phyloP scores from a whole-genome alignment of 2,113 vertebrate genomes.

The Tenebrosternarchus preto region DNA sequence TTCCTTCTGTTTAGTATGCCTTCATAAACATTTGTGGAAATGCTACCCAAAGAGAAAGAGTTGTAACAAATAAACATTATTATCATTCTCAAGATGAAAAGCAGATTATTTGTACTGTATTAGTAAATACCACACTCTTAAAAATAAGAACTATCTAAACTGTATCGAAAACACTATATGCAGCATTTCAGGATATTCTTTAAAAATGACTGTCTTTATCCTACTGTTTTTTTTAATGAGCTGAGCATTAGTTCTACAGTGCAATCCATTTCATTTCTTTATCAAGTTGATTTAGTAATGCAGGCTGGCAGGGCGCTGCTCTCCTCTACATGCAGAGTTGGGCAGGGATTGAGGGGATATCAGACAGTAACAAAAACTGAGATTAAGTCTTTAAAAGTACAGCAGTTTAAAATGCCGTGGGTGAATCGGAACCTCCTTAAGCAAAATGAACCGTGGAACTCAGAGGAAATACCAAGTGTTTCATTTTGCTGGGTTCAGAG shows the following conservation, averaged over 20 bases:
- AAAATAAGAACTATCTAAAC: too few relatives aligned
- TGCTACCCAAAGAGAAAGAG: background rate
- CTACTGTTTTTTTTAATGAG: constrained; percentile 2
- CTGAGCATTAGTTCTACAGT: constrained; percentile 23
- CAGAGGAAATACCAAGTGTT: background rate
- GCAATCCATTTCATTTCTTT: constrained; percentile 38
- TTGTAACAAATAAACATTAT: background rate
- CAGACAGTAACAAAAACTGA: constrained; percentile 14
- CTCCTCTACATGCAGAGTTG: constrained; percentile 24
- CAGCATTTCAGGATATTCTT: background rate
- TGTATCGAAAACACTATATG: background rate
- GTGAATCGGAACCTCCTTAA: background rate
- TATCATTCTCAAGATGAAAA: background rate
- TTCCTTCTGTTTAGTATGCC: background rate
- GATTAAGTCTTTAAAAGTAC: constrained; percentile 8
- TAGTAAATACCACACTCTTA: background rate
- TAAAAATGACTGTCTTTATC: background rate
- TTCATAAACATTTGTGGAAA: background rate
- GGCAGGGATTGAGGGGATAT: constrained; percentile 5
- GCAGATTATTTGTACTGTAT: background rate
- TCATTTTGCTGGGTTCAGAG: background rate
- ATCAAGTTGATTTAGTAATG: constrained; percentile 36
- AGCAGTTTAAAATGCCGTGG: background rate
- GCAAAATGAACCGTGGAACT: background rate
- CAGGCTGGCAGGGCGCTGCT: constrained; percentile 11